phyloP scores from a whole-genome alignment of 2,797 vertebrate genomes.

The Ceryle rudis region DNA sequence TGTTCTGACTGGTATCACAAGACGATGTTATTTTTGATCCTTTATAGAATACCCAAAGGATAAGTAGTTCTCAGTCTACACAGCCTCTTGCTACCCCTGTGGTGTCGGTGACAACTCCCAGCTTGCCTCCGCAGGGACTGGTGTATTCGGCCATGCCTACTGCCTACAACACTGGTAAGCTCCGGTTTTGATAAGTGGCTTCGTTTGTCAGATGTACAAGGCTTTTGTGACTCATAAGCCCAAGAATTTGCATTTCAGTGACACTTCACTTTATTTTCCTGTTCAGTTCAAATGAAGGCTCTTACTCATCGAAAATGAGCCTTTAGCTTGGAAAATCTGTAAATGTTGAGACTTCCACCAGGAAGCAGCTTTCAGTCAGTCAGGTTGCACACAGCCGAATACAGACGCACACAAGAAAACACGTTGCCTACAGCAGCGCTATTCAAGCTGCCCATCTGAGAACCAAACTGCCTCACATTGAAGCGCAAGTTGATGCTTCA shows the following conservation, averaged over 20 bases:
- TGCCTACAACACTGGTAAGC: conserved; percentile 96
- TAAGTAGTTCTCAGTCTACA: conserved; percentile 92
- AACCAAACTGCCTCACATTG: accelerated
- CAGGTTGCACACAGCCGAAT: not conserved
- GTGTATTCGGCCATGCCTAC: conserved; percentile 96
- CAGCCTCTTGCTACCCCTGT: conserved; percentile 95
- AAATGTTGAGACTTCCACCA: not conserved
- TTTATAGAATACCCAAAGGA: conserved; percentile 93
- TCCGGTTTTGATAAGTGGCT: not conserved
- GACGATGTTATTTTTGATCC: conserved; percentile 33
- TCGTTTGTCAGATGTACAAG: not conserved
- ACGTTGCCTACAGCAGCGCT: accelerated
- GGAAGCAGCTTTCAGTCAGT: not conserved
- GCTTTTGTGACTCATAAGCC: not conserved
- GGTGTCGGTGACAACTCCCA: conserved; percentile 97
- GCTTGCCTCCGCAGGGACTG: conserved; percentile 93
- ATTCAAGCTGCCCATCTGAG: accelerated
- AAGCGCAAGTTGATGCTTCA: not conserved
- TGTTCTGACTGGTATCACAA: not conserved
- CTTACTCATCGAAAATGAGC: not conserved
- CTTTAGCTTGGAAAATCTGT: not conserved
- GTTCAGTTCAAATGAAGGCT: not conserved
- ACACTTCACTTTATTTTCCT: not conserved
- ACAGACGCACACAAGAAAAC: accelerated
- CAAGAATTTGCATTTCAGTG: not conserved